Evolutionary conservation across 2,113 vertebrate genomes (phyloP).

Genomic region (Scytalopus superciliaris): DNA sequence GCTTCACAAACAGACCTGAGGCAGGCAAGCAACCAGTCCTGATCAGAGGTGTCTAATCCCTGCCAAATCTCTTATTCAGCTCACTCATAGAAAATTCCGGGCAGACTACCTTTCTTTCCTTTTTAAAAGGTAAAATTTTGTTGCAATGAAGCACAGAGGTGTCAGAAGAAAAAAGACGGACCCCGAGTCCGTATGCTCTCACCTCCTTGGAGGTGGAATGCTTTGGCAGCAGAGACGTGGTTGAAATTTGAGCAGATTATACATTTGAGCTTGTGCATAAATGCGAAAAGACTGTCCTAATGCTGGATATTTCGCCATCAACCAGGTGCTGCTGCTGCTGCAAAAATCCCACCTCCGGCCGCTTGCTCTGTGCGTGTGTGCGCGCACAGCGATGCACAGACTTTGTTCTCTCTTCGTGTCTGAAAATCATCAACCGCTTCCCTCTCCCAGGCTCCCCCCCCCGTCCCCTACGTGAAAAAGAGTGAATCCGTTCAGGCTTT

Average conservation of each 20-base stretch:
- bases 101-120: background rate
- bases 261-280: background rate
- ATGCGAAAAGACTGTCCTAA: background rate
- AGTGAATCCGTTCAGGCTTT: slow-evolving; percentile 43
- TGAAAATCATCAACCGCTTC: slow-evolving; percentile 35
- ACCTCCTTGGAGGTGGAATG: background rate
- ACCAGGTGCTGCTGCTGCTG: slow-evolving; percentile 38
- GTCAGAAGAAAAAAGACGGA: background rate
- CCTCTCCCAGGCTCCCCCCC: background rate
- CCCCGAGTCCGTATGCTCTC: background rate
- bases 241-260: slow-evolving; percentile 26
- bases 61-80: background rate
- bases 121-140: background rate
- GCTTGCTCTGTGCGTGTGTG: background rate
- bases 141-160: background rate
- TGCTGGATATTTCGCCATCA: background rate
- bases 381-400: background rate
- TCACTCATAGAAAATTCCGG: background rate
- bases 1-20: background rate
- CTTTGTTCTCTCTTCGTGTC: slow-evolving; percentile 39
- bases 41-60: background rate
- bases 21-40: background rate
- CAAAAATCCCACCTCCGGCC: background rate
- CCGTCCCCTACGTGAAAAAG: background rate
- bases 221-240: background rate